Conservation (phyloP, 1,140 invertebrate species). For the Camponotus vicinus region DNA sequence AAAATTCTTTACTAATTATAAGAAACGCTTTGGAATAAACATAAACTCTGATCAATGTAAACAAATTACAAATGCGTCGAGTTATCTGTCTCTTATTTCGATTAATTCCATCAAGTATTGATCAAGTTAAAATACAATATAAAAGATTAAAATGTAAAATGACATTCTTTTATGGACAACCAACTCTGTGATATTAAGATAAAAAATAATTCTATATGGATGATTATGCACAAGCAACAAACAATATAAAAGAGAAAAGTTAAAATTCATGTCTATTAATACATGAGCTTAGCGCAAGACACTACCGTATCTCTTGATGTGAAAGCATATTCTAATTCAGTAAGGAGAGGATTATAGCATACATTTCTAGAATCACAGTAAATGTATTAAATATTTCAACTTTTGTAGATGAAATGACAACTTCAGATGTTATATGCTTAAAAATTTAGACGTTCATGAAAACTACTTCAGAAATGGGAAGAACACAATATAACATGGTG, state of each 20-base stretch:
- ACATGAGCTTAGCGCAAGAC: no score
- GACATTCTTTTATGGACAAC: not conserved
- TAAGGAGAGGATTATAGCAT: slow-evolving; percentile 62
- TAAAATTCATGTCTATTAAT: slow-evolving; percentile 28
- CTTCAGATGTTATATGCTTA: slow-evolving; percentile 37
- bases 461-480: slow-evolving; percentile 41
- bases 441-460: slow-evolving; percentile 43
- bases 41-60: not conserved
- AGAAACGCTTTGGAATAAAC: no score
- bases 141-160: not conserved
- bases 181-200: not conserved
- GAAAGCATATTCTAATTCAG: slow-evolving; percentile 49
- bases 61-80: no score
- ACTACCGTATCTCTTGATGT: not conserved
- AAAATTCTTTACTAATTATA: no score
- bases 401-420: slow-evolving; percentile 49
- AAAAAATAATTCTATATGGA: not conserved
- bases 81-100: not conserved
- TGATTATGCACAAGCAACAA: not conserved
- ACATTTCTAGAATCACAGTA: slow-evolving; percentile 68
- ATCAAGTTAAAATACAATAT: not conserved
- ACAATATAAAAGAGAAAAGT: slow-evolving; percentile 25
- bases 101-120: not conserved
- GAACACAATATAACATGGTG: slow-evolving; percentile 53
- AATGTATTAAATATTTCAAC: slow-evolving; percentile 54